Base-by-base conservation (phyloP, 2,888 invertebrate species). In the Mythimna albipuncta region DNA sequence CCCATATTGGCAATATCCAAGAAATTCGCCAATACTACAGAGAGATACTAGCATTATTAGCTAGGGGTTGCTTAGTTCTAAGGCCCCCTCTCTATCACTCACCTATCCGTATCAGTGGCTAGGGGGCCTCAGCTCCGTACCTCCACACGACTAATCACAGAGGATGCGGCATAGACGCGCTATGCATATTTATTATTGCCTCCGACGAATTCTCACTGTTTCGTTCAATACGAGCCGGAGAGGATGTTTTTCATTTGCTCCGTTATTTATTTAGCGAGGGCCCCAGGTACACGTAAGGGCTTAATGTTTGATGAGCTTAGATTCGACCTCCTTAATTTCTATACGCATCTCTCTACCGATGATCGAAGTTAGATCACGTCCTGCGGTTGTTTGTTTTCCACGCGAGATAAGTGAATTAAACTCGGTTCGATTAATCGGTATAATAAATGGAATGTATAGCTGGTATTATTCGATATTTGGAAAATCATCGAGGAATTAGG, bases 131-230 rank as follows among this genome's bases (percentile, higher is more conserved):
- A 72, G 85, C 69, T 47, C 72, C 62, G 86, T 74, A 77, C 89
- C 92, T 92, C 92, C 92, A 91, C 90, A 89, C 93, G 91, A 95
- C 96, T 96, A 96, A 96, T 96, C 96, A 96, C 95, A 91, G 95
- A 95, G 96, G 95, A 95, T 94, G 95, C 91, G 94, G 92, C 91
- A 94, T 93, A 94, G 94, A 96, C 96, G 95, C 94, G 95, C 93
- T 94, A 95, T 96, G 96, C 96, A 96, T 96, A 96, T 96, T 96
- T 95, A 96, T 96, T 93, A 94, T 93, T 90, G 90, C 92, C 92
- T 92, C 93, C 92, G 87, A 91, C 93, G 92, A 94, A 94, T 95
- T 94, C 95, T 92, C 94, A 93, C 93, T 89, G 93, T 83, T 84
- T 85, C 80, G 77, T 93, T 93, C 93, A 91, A 93, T 92, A 88